Percentiles rank a stretch among this genome's conserved stretches.
These are phyloP conservation scores for Rhynchomys soricoides DNA, from an alignment of 2,113 vertebrate genomes.

Conservation along the genomic window DNA sequence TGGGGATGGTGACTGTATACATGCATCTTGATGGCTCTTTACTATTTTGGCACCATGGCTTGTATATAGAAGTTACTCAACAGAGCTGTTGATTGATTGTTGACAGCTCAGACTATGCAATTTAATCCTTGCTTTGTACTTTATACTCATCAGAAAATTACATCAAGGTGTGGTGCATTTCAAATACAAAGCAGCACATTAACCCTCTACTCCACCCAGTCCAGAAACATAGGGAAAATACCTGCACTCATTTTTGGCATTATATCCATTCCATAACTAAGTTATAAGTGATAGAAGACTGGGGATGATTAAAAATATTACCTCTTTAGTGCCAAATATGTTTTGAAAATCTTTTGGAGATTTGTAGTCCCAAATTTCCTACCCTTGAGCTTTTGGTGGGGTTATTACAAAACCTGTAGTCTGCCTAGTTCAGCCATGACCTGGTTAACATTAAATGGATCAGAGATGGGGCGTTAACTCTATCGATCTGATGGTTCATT, in stretches of 20 bases:
- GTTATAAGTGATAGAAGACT: neutral
- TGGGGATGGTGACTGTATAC: neutral
- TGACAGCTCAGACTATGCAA: slow-evolving; percentile 58
- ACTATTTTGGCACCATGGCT: neutral
- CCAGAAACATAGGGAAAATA: slow-evolving; percentile 49
- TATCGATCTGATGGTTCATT: neutral
- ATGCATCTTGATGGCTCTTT: neutral
- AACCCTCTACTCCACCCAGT: slow-evolving; percentile 52
- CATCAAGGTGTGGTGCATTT: slow-evolving; percentile 70
- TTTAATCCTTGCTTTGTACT: slow-evolving; percentile 65
- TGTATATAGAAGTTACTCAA: slow-evolving; percentile 47
- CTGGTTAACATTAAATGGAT: neutral
- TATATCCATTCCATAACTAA: slow-evolving; percentile 54
- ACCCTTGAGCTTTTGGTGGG: neutral
- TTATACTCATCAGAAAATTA: slow-evolving; percentile 68
- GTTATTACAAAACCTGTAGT: neutral
- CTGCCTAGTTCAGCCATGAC: neutral
- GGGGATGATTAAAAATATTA: neutral
- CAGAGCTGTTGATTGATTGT: slow-evolving; percentile 61
- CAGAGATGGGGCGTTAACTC: neutral
- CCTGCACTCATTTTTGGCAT: slow-evolving; percentile 68
- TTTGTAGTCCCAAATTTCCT: neutral
- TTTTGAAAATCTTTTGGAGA: neutral
- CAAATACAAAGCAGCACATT: slow-evolving; percentile 17
- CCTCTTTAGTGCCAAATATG: neutral